Percentiles rank a stretch among this genome's conserved stretches.
Evolutionary conservation across 2,888 invertebrate species (phyloP).

Genomic region (Aromia moschata): DNA sequence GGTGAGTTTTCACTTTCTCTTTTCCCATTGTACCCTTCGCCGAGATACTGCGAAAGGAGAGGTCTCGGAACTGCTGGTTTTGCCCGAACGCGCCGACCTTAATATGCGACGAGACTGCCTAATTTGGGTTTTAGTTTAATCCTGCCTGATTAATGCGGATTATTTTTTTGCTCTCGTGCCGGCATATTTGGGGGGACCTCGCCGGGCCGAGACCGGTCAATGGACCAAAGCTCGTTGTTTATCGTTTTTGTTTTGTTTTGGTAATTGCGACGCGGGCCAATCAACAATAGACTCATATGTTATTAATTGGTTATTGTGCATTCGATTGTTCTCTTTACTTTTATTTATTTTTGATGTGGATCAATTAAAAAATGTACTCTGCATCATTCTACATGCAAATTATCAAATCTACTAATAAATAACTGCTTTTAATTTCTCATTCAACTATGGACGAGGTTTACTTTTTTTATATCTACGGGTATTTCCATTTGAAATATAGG

Average conservation of each 20-base stretch:
- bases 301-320: no score
- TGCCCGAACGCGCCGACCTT: constrained; percentile 8
- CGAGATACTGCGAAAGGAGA: neutral
- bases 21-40: constrained; percentile 11
- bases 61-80: neutral
- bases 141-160: constrained; percentile 50
- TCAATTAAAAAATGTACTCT: no score
- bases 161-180: constrained; percentile 35
- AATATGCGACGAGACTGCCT: constrained; percentile 17
- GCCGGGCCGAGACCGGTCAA: constrained; percentile 10
- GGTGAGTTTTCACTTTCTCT: constrained; percentile 47
- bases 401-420: no score
- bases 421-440: no score
- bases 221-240: constrained; percentile 22
- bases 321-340: no score
- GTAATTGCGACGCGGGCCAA: constrained; percentile 6
- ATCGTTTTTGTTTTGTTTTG: constrained; percentile 22
- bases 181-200: constrained; percentile 19
- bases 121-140: constrained; percentile 43
- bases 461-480: no score
- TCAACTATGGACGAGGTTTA: no score
- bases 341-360: no score
- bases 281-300: constrained; percentile 11
- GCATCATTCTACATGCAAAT: no score
- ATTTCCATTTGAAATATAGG: no score